Evolutionary conservation across 2,888 invertebrate genomes (phyloP).

Genomic region (Temnothorax unifasciatus): DNA sequence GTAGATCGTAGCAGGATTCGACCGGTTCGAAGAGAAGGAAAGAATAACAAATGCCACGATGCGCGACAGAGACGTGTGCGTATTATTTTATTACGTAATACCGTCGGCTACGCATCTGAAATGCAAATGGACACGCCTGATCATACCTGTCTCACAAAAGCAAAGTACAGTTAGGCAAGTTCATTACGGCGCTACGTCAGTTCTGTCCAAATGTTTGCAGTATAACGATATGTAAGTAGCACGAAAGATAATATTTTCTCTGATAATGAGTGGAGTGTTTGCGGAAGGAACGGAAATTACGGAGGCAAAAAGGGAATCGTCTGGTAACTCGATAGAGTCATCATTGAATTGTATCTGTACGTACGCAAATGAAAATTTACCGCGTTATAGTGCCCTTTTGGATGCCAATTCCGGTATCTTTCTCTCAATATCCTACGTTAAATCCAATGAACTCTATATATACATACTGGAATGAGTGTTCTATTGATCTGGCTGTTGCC

Average conservation of each 20-base stretch:
- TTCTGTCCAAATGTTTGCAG: neutral
- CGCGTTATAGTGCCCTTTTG: neutral
- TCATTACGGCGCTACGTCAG: neutral
- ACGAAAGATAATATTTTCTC: neutral
- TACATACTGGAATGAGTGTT: no score
- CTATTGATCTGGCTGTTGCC: no score
- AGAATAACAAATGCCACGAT: neutral
- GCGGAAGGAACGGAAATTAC: neutral
- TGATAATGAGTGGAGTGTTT: neutral
- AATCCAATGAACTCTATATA: no score
- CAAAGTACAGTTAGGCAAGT: neutral
- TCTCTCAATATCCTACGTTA: neutral
- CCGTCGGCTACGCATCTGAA: neutral
- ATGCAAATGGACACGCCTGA: neutral
- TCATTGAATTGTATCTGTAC: neutral
- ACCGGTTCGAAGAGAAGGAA: neutral
- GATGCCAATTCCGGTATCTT: neutral
- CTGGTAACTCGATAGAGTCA: neutral
- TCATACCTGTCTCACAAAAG: neutral
- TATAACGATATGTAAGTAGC: neutral
- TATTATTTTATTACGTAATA: conserved; percentile 14
- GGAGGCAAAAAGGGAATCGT: neutral
- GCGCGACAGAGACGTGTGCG: neutral
- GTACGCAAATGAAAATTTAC: neutral
- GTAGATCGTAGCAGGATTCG: neutral